Base-by-base conservation (phyloP, 2,888 invertebrate species). In the Cephalotes varians region DNA sequence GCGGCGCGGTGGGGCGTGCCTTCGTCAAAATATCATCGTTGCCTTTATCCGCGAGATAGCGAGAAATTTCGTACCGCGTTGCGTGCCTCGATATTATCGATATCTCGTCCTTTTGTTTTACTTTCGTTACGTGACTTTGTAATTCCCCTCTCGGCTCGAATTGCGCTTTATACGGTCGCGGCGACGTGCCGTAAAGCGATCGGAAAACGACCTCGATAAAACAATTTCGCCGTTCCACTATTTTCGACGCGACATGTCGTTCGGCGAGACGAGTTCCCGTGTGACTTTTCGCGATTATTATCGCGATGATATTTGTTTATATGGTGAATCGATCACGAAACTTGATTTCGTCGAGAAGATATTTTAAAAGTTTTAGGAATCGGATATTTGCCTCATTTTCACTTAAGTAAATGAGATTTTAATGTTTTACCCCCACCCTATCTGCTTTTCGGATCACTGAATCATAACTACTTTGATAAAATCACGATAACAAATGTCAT, bases 21-120 rank as follows among this genome's bases (percentile, higher is more conserved):
- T 81, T 84, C 82, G 71, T 85, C 82, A 81, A 88, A 88, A 88
- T 85, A 73, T 80, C 67, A 56, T 31, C 54, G 47, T 60, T 72
- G 79, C 25, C 18, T 77, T 72, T 31, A 25, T 40, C 21, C 18
- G 25, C 76, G 28, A 49, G 28, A n/a, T 40, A 34, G 60, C 49
- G 15, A 51, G 25, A 40, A 58, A 58, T 47, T 71, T 62, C 28
- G 76, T 31, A 60, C 21, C 5, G 25, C 56, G 18, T 58, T 34
- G 34, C 60, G 51, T 49, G 25, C 56, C 15, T 72, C 49, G 51
- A n/a, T 79, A 51, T 60, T 62, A 12, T 31, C 21, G n/a, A 54
- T 54, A 54, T 54, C 25, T 7, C 25, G n/a, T 2, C 58, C 31
- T 34, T 65, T 54, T 40, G 28, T 76, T 54, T 54, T n/a, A 64